Percentiles rank a stretch among this genome's conserved stretches.
Evolutionary conservation across 2,113 vertebrate genomes (phyloP).

Genomic region (Trichomycterus rosablanca): DNA sequence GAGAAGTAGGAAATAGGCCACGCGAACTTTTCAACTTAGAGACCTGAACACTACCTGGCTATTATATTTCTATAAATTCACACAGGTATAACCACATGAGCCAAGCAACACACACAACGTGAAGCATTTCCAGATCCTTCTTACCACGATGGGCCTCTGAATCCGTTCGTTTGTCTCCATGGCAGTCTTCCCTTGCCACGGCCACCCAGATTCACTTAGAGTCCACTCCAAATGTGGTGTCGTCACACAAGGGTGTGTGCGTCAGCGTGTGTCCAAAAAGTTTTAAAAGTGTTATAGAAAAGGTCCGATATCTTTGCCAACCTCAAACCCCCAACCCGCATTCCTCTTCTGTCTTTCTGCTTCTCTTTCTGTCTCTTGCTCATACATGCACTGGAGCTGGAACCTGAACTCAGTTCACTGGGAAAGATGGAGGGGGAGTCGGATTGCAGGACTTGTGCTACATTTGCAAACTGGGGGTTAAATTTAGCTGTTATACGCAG

Average conservation of each 20-base stretch:
- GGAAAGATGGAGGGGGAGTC: constrained; percentile 60
- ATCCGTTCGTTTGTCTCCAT: constrained; percentile 81
- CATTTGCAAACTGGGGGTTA: constrained; percentile 87
- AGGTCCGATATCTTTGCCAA: constrained; percentile 54
- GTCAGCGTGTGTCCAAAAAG: constrained; percentile 47
- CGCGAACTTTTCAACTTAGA: constrained; percentile 14
- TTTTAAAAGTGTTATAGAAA: constrained; percentile 59
- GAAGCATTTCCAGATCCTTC: constrained; percentile 25
- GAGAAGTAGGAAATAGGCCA: constrained; percentile 17
- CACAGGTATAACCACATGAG: constrained; percentile 3
- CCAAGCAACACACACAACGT: constrained; percentile 15
- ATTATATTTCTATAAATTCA: constrained; percentile 1
- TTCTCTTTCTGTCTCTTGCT: constrained; percentile 12
- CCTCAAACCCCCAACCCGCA: constrained; percentile 55
- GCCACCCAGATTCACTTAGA: constrained; percentile 59
- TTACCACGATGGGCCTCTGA: constrained; percentile 78
- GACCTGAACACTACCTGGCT: constrained; percentile 14
- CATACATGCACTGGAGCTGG: constrained; percentile 43
- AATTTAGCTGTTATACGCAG: constrained; percentile 79
- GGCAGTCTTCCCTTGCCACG: constrained; percentile 64
- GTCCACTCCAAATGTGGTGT: constrained; percentile 53
- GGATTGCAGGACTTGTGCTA: constrained; percentile 90
- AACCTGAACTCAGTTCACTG: constrained; percentile 67
- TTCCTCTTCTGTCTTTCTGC: constrained; percentile 19
- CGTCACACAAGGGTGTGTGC: constrained; percentile 57